phyloP scores from a whole-genome alignment of 2,113 vertebrate genomes.

The Dicerorhinus sumatrensis region DNA sequence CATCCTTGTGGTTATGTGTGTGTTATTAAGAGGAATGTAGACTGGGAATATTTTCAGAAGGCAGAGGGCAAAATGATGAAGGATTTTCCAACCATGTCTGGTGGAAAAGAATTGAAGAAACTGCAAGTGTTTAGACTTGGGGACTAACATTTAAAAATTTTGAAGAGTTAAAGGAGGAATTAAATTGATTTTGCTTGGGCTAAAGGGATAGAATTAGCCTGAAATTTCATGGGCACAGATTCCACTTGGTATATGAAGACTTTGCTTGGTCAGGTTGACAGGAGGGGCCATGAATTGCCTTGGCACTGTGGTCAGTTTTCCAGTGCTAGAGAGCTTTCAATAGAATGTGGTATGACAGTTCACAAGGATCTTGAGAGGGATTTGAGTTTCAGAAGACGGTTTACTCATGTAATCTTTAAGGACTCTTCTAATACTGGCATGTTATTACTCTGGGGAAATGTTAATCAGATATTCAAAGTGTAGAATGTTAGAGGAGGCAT shows the following conservation, averaged over 20 bases:
- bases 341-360: background rate
- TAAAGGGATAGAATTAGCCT: background rate
- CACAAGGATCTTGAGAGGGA: background rate
- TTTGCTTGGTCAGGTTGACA: background rate
- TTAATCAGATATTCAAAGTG: background rate
- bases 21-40: background rate
- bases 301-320: background rate
- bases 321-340: background rate
- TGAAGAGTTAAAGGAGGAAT: background rate
- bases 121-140: background rate
- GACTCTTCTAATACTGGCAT: background rate
- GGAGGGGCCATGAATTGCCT: background rate
- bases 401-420: background rate
- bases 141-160: slow-evolving; percentile 6
- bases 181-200: background rate
- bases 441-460: background rate
- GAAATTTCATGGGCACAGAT: background rate
- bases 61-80: background rate
- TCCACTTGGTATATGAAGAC: background rate
- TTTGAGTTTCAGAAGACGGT: background rate
- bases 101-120: background rate
- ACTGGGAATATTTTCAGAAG: background rate
- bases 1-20: background rate
- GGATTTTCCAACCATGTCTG: background rate
- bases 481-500: background rate